Percentiles rank a stretch among this genome's conserved stretches.
Conservation (phyloP, 1,140 invertebrate species). For the Heliconius hewitsoni region DNA sequence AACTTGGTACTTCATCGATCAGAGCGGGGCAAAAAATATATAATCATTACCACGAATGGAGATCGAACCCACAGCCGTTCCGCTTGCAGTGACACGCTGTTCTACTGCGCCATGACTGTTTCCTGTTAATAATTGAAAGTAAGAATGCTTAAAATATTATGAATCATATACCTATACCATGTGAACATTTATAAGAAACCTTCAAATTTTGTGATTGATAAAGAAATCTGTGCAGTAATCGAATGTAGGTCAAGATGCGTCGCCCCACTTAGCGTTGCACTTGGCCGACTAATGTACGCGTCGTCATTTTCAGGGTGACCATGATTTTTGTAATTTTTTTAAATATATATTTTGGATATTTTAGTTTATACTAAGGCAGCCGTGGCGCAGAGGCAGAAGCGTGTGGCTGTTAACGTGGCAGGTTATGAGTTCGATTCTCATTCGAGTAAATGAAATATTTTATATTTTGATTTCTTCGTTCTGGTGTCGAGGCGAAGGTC, state of each 20-base stretch:
- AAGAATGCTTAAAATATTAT: not conserved
- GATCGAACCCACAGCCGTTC: not conserved
- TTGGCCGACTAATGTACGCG: slow-evolving; percentile 62
- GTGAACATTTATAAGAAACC: slow-evolving; percentile 8
- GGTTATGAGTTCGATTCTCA: not conserved
- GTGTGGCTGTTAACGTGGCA: not conserved
- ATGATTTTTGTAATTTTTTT: slow-evolving; percentile 27
- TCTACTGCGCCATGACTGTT: too few relatives aligned
- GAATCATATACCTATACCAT: not conserved
- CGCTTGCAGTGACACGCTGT: too few relatives aligned
- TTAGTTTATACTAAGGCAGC: not conserved
- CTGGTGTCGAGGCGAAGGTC: too few relatives aligned
- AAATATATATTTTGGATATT: not conserved
- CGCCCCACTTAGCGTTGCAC: slow-evolving; percentile 58
- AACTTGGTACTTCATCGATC: not conserved
- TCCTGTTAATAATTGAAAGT: not conserved
- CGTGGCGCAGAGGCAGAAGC: too few relatives aligned
- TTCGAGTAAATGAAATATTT: not conserved
- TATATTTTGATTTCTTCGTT: too few relatives aligned
- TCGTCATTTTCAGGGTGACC: slow-evolving; percentile 46
- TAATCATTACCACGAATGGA: not conserved
- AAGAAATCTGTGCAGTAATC: slow-evolving; percentile 20
- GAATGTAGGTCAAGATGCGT: slow-evolving; percentile 54
- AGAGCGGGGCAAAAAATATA: not conserved
- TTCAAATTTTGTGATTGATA: slow-evolving; percentile 30